These are phyloP conservation scores for Atta colombica DNA, from an alignment of 1,140 invertebrate genomes.

Conservation along the genomic window DNA sequence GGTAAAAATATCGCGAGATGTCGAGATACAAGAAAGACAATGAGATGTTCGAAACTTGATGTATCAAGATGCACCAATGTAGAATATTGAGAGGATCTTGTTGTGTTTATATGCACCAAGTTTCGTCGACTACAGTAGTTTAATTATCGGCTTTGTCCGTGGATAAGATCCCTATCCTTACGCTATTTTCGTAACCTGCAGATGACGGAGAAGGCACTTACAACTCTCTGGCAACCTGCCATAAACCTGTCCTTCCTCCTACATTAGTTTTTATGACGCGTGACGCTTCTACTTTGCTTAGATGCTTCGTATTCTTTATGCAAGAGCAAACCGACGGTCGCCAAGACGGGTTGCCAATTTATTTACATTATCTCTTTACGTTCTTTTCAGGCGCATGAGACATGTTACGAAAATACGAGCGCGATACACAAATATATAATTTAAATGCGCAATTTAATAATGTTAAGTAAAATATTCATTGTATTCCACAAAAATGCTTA, in stretches of 20 bases:
- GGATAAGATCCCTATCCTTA: slow-evolving; percentile 13
- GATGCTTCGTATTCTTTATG: slow-evolving; percentile 32
- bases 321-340: slow-evolving; percentile 33
- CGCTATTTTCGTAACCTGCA: slow-evolving; percentile 59
- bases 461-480: slow-evolving; percentile 7
- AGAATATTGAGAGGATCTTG: not conserved
- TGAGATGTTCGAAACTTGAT: not conserved
- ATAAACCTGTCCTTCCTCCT: slow-evolving; percentile 51
- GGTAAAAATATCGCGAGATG: not conserved
- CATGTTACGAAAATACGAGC: slow-evolving; percentile 13
- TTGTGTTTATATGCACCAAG: not conserved
- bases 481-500: no score
- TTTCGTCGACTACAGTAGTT: not conserved
- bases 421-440: not conserved
- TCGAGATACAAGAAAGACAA: slow-evolving; percentile 5
- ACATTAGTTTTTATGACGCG: slow-evolving; percentile 51
- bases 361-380: slow-evolving; percentile 22
- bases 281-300: slow-evolving; percentile 38
- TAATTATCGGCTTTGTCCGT: not conserved
- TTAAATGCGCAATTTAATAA: slow-evolving; percentile 9
- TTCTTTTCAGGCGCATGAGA: slow-evolving; percentile 67
- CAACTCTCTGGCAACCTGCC: slow-evolving; percentile 78
- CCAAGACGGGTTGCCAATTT: slow-evolving; percentile 32
- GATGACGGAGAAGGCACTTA: slow-evolving; percentile 48
- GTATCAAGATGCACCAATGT: not conserved